Evolutionary conservation across 2,888 invertebrate genomes (phyloP), one percentile per base, ranked within the genome.

Genomic region (Callinectes sapidus): DNA sequence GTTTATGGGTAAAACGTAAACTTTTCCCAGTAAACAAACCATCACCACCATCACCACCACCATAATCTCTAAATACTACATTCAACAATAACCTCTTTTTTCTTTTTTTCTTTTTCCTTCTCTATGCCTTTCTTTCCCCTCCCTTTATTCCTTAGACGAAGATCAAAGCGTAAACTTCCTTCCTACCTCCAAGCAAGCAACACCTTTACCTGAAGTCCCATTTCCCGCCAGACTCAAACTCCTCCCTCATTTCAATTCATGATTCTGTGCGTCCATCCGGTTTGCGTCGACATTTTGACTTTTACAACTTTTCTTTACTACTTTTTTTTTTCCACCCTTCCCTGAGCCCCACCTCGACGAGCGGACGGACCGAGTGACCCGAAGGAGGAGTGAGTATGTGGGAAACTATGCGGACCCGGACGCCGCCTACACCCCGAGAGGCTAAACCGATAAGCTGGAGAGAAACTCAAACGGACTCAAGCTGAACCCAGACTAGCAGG

Each of bases 381-480:
- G 81, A 81, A 1, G 35, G 81, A 81, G 81, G 35, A 81, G 81
- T 16, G 35, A 81, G 28, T 71, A 28, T 71, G 81, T 35, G 81
- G 35, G n/a, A 35, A 81, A 81, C 81, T 81, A 81, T 81, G 32
- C 18, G 81, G 81, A 81, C 81, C 81, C 81, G 32, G 81, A 35
- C 32, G 81, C 81, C 81, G 81, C 81, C 81, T 81, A 81, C 81
- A 18, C 28, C 71, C 71, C 28, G 35, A 35, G 81, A 81, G 81
- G 35, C 81, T 81, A 81, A 81, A 32, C 81, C 81, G 81, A 81
- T 81, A 81, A 81, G 81, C 81, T n/a, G 35, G 81, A 81, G 81
- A 81, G 81, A 81, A 81, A 81, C 81, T 35, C 81, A 81, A 81
- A 81, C 81, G 81, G 81, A 81, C 81, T 81, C 81, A 1, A 81